Conservation (phyloP, 2,888 invertebrate genomes). For the Ptilodon capucinus region DNA sequence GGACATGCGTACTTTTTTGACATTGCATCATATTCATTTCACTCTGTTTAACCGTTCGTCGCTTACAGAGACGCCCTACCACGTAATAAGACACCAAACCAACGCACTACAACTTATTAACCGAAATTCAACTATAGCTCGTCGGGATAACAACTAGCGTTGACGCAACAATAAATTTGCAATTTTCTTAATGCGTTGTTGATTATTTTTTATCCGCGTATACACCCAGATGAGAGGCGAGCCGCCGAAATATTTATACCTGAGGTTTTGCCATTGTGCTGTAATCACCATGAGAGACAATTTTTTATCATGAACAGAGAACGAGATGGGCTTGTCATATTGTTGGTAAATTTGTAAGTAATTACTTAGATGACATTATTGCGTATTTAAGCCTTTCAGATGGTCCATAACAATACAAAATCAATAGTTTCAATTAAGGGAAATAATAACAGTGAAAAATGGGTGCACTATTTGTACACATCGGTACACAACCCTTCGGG, state of each 20-base stretch:
- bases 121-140: conserved; percentile 8
- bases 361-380: too few relatives aligned
- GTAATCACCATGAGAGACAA: conserved; percentile 16
- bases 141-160: conserved; percentile 1
- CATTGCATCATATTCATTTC: background rate
- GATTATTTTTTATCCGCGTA: conserved; percentile 16
- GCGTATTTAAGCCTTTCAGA: too few relatives aligned
- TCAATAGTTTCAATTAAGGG: too few relatives aligned
- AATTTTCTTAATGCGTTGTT: background rate
- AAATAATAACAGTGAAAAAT: too few relatives aligned
- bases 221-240: conserved; percentile 25
- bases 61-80: background rate
- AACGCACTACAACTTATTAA: background rate
- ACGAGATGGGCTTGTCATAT: background rate
- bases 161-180: background rate
- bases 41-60: background rate
- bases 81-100: conserved; percentile 3
- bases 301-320: conserved; percentile 14
- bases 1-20: too few relatives aligned
- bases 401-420: too few relatives aligned
- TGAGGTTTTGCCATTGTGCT: conserved; percentile 38
- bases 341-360: too few relatives aligned
- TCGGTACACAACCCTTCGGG: too few relatives aligned
- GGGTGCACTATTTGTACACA: too few relatives aligned
- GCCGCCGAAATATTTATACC: conserved; percentile 33